Evolutionary conservation across 2,113 vertebrate species (phyloP).

Genomic region (Plotosus lineatus): DNA sequence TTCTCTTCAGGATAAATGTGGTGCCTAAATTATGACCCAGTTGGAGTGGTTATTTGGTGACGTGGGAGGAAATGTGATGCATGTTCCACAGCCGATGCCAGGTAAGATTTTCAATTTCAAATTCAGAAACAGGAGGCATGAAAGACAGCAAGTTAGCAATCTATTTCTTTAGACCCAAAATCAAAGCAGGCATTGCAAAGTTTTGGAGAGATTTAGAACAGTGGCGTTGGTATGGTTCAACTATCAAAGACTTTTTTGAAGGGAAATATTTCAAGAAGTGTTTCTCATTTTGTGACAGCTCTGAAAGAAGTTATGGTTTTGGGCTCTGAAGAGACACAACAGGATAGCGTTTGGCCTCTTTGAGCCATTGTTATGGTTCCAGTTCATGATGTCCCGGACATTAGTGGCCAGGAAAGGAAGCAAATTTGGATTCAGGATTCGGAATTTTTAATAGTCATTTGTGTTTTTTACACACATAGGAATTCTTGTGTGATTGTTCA

Average conservation of each 20-base stretch:
- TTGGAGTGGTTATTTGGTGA: constrained; percentile 9
- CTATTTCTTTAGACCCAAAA: neutral
- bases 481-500: too few relatives aligned
- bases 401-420: neutral
- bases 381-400: neutral
- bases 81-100: constrained; percentile 7
- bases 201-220: neutral
- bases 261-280: neutral
- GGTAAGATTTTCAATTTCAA: neutral
- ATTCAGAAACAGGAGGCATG: neutral
- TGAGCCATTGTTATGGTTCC: neutral
- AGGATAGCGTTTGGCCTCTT: neutral
- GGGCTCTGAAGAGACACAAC: neutral
- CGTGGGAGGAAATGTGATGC: neutral
- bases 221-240: neutral
- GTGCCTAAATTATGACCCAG: neutral
- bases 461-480: too few relatives aligned
- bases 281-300: neutral
- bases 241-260: neutral
- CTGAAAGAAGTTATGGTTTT: neutral
- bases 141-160: neutral
- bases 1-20: neutral
- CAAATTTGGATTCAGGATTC: too few relatives aligned
- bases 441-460: too few relatives aligned
- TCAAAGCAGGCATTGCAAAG: neutral